Conservation (phyloP, 2,888 invertebrate species). For the Melieria picta region DNA sequence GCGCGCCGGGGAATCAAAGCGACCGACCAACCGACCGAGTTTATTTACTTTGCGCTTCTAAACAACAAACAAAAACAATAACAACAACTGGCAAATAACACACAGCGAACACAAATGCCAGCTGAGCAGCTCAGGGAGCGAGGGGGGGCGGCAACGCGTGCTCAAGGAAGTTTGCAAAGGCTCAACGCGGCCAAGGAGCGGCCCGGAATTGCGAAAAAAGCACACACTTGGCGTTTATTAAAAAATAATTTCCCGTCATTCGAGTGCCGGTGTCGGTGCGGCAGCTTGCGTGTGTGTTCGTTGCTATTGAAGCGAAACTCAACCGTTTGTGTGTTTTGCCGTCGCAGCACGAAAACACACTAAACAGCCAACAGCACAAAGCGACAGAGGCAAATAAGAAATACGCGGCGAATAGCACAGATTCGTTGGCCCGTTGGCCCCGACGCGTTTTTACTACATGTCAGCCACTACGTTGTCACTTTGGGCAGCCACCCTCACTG, state of each 20-base stretch:
- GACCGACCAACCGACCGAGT: constrained; percentile 42
- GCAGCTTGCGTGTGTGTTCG: constrained; percentile 6
- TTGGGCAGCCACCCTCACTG: constrained; percentile 7
- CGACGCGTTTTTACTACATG: constrained; percentile 4
- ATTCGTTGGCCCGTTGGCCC: not conserved
- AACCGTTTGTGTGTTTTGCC: constrained; percentile 5
- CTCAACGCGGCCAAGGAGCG: constrained; percentile 6
- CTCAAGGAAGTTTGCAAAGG: constrained; percentile 23
- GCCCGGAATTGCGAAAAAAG: not conserved
- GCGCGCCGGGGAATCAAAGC: constrained; percentile 12
- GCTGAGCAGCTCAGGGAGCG: not conserved
- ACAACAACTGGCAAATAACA: not conserved
- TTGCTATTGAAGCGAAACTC: constrained; percentile 1
- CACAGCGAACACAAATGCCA: constrained; percentile 8
- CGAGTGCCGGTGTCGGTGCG: constrained; percentile 8
- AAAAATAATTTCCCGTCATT: constrained; percentile 55
- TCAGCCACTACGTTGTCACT: constrained; percentile 3
- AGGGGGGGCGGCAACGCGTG: constrained; percentile 8
- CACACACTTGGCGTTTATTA: constrained; percentile 54
- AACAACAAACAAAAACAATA: constrained; percentile 35
- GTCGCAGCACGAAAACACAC: not conserved
- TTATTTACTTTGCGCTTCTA: constrained; percentile 57
- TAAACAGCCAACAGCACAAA: not conserved
- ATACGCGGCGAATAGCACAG: not conserved
- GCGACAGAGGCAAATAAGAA: not conserved